Conservation (phyloP, 2,888 invertebrate genomes). For the Heliconius aoede region DNA sequence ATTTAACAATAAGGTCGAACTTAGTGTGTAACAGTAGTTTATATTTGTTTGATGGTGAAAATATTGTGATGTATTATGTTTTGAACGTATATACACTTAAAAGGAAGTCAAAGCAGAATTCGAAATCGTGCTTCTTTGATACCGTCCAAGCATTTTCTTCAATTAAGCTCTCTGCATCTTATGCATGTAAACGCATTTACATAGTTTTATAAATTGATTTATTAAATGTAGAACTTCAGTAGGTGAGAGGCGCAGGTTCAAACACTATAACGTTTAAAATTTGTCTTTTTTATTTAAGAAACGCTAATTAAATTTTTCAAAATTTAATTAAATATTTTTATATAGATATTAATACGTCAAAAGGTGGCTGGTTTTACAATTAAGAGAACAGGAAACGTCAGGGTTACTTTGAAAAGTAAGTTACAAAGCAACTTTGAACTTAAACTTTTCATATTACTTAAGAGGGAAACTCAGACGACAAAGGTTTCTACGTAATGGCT, state of each 20-base stretch:
- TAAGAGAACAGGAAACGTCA: conserved; percentile 3
- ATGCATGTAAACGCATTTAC: no score
- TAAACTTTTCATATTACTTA: conserved; percentile 40
- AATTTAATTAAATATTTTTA: background rate
- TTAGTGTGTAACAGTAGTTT: conserved; percentile 22
- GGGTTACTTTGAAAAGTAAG: conserved; percentile 26
- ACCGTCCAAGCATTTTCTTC: no score
- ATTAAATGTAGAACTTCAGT: no score
- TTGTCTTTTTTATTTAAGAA: no score
- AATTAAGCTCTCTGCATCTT: background rate
- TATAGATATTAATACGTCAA: background rate
- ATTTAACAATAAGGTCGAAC: conserved; percentile 49
- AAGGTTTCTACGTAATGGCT: conserved; percentile 37
- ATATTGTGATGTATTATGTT: no score
- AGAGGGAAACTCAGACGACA: conserved; percentile 33
- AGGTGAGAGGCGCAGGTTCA: no score
- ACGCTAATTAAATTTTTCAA: no score
- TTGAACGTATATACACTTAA: background rate
- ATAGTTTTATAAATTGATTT: no score
- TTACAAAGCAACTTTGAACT: conserved; percentile 37
- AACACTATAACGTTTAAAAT: no score
- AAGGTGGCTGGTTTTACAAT: conserved; percentile 13
- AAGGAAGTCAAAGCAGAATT: background rate
- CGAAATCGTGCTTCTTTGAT: background rate
- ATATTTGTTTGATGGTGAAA: background rate